phyloP scores from a whole-genome alignment of 2,113 vertebrate genomes.

The Pluvialis apricaria region DNA sequence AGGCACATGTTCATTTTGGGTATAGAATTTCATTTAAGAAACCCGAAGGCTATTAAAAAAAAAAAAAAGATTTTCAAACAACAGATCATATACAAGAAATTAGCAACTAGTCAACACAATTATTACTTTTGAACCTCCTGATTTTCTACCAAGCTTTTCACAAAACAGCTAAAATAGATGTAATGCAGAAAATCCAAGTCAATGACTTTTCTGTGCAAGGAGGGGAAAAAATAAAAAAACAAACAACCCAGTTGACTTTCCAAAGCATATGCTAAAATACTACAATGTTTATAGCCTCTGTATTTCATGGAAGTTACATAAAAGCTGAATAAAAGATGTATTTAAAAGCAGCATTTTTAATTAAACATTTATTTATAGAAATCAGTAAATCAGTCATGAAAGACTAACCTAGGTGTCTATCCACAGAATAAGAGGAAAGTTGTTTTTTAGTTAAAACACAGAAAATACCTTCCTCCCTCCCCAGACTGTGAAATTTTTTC shows the following conservation, averaged over 20 bases:
- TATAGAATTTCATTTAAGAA: neutral
- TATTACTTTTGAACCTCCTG: neutral
- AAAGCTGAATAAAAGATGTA: neutral
- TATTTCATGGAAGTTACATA: neutral
- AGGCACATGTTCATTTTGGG: neutral
- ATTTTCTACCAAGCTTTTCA: neutral
- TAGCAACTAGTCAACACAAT: neutral
- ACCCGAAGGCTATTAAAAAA: neutral
- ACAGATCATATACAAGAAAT: neutral
- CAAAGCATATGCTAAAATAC: neutral
- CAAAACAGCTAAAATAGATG: neutral
- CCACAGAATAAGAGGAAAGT: neutral
- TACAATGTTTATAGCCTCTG: neutral
- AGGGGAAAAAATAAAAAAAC: neutral
- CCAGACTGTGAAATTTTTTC: neutral
- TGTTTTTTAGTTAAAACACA: neutral
- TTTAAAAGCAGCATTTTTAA: neutral
- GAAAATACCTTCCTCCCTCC: neutral
- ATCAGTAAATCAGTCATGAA: neutral
- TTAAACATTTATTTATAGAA: neutral
- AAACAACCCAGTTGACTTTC: neutral
- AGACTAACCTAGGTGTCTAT: neutral
- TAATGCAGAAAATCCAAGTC: neutral
- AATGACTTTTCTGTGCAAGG: neutral
- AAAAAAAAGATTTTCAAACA: neutral